Conservation (phyloP, 1,140 invertebrate species). For the Phortica variegata region DNA sequence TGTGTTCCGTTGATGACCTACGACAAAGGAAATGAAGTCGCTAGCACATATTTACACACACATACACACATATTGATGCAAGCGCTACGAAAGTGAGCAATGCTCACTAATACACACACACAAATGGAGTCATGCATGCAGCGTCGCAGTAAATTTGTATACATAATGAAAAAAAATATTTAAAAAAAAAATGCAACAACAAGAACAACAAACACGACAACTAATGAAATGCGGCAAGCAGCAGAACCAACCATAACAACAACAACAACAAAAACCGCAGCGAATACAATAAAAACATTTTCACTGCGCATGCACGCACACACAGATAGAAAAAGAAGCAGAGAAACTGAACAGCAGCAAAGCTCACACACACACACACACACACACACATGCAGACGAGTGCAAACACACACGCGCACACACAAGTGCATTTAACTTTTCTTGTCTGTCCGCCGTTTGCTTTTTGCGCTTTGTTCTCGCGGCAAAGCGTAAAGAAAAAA, state of each 20-base stretch:
- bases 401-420: conserved; percentile 3
- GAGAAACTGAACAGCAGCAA: conserved; percentile 4
- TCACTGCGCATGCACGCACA: conserved; percentile 48
- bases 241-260: conserved; percentile 14
- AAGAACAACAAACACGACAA: conserved; percentile 14
- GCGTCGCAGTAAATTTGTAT: conserved; percentile 6
- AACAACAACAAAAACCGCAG: conserved; percentile 17
- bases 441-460: background rate
- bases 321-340: conserved; percentile 17
- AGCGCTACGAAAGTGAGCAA: no score
- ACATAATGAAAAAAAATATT: conserved; percentile 9
- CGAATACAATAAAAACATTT: conserved; percentile 3
- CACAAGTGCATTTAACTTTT: background rate
- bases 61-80: background rate
- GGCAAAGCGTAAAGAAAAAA: no score
- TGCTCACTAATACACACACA: conserved; percentile 10
- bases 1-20: conserved; percentile 47
- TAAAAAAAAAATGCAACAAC: conserved; percentile 10
- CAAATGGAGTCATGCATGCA: conserved; percentile 10
- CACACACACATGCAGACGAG: conserved; percentile 1
- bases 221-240: conserved; percentile 23
- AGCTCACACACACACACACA: conserved; percentile 1
- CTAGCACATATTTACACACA: conserved; percentile 11
- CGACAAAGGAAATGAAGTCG: conserved; percentile 57
- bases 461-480: conserved; percentile 42